Evolutionary conservation across 1,140 invertebrate species (phyloP), one percentile per base, ranked within the genome.

Genomic region (Aradophagus sp.): DNA sequence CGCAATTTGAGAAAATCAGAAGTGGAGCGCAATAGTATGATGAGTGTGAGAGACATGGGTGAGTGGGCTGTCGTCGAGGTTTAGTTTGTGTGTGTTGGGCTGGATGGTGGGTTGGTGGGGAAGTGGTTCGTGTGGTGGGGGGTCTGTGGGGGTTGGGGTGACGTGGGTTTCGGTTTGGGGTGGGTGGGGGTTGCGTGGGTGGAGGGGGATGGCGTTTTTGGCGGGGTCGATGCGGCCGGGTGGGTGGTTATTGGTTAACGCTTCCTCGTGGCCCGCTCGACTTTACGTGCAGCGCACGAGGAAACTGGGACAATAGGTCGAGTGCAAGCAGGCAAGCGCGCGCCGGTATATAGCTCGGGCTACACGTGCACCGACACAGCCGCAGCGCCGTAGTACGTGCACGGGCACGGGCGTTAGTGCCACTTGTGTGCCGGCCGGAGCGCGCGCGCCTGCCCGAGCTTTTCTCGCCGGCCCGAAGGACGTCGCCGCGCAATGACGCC

Each of bases 281-380:
- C 70, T 73, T 77, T 58, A 50, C 73, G 73, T 61, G 68, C 71
- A 73, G 61, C 4, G 8, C 20, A 23, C 58, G 62, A 59, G 36
- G 53, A 82, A 85, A 82, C 80, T 84, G 74, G 83, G 83, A 79
- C 82, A 83, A 80, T 82, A 78, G 79, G 81, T 82, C 81, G 78
- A 76, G 79, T 78, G 77, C 74, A 75, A 69, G 73, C 69, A 8
- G 26, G 56, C 56, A 65, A 50, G 32, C 63, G 56, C 58, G 58
- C 50, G 52, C 42, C 58, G 65, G 52, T 29, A 29, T 77, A 69
- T 73, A 77, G 69, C 66, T 70, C 48, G 20, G 69, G 45, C 74
- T 61, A 72, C 80, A 81, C 80, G 80, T 81, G 81, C 66, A 78
- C 81, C 70, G 67, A 81, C 56, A 79, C 78, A 70, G 14, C n/a